Evolutionary conservation across 2,113 vertebrate species (phyloP), one percentile per base, ranked within the genome.

Genomic region (Hippocampus guttulatus): DNA sequence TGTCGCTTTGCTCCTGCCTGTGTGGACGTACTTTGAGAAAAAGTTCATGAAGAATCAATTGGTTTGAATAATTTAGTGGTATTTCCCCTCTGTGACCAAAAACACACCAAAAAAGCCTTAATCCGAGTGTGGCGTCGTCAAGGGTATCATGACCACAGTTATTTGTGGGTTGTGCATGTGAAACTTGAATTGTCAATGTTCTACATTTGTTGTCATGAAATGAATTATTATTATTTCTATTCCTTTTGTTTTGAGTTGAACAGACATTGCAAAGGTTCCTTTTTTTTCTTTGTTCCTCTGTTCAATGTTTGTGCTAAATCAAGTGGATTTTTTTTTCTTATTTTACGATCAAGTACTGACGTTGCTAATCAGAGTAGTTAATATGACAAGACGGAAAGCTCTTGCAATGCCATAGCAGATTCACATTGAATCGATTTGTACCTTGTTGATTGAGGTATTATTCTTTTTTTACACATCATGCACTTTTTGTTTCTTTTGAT

Each of bases 371-470:
- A 4, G 21, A 76, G 47, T 45, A 49, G 18, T 55, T 63, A 67
- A 47, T 64, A 47, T 38, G 81, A 84, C 83, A 82, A 90, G 88
- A 88, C 91, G 74, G 9, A 12, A 38, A 62, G 77, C 87, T 86
- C 92, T 93, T 91, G 76, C 94, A 88, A 79, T 21, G 20, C 57
- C 70, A 78, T 71, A 85, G 84, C 87, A 76, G 95, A 95, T 96
- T 94, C 95, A 97, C 85, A 92, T 95, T 97, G 96, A 90, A 97
- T 94, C 94, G 30, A 33, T 51, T 54, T 54, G 18, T 54, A 54
- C 49, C 47, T 12, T 68, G 20, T 12, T 54, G 38, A 52, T 54
- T 54, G 51, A 68, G 66, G 25, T 21, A 20, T 67, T 21, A 11
- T 67, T 41, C 4, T 15, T 49, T 18, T 30, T 52, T 27, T 25